Evolutionary conservation across 2,113 vertebrate genomes (phyloP), one percentile per base, ranked within the genome.

Genomic region (Corythornis madagascariensis): DNA sequence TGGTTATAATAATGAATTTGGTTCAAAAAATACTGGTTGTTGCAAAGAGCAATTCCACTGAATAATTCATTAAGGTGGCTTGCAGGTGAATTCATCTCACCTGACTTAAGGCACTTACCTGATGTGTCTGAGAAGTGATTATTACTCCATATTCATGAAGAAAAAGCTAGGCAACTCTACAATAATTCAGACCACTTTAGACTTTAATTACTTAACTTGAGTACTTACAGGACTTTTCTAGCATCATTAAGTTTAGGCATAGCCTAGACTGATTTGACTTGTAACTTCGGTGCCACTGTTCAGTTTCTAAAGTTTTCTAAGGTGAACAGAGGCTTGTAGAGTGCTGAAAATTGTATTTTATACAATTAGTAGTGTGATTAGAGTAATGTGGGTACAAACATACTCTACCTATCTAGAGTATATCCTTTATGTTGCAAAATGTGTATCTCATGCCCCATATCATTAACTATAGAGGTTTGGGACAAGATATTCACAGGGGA

Each of bases 361-460:
- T 48, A 21, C 14, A 64, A 60, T 60, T 26, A 78, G 4, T 12
- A 35, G 16, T 55, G 11, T 4, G 64, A 4, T 66, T 35, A 76
- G 14, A 19, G 57, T 82, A 66, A 81, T 84, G 13, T 84, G 60
- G 66, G 63, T 70, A 91, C 63, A 91, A 55, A 72, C 43, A 92
- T 9, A 10, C 7, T 82, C 35, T 78, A 60, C 47, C 9, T 90
- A 55, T 38, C 52, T 31, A 25, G 18, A 75, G 2, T 79, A 79
- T 74, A 91, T 60, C 50, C 50, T 88, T 93, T 66, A 76, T 84
- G 70, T 45, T 86, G 88, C 57, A 88, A 83, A 93, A 86, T 93
- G 11, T 35, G 35, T 88, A 33, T 35, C 42, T 78, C 16, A 45
- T 79, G 35, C 35, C 59, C 66, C 40, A 86, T 86, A 78, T 74